These are phyloP conservation scores for Ramphastos sulfuratus DNA, from an alignment of 2,113 vertebrate species.

Conservation along the genomic window DNA sequence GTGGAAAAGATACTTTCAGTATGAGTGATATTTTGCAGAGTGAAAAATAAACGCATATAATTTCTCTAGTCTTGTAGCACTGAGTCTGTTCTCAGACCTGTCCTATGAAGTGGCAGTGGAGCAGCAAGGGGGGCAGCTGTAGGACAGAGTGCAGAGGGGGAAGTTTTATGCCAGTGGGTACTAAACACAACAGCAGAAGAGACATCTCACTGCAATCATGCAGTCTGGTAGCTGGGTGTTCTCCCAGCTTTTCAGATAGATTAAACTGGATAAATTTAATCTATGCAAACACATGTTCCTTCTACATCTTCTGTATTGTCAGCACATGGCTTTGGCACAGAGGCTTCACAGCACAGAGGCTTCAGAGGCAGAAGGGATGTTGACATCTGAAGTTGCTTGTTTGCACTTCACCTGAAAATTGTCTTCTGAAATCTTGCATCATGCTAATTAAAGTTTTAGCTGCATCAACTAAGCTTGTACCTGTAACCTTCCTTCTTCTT, in stretches of 20 bases:
- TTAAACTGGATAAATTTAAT: neutral
- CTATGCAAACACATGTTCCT: neutral
- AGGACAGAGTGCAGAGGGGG: rapidly evolving
- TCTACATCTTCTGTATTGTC: neutral
- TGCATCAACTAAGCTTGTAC: neutral
- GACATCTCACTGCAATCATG: rapidly evolving
- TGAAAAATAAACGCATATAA: neutral
- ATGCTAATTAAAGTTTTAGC: neutral
- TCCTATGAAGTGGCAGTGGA: neutral
- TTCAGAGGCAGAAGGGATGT: neutral
- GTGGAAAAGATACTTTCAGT: neutral
- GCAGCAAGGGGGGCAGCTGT: neutral
- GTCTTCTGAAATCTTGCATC: neutral
- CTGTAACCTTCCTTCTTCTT: neutral
- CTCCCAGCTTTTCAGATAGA: neutral
- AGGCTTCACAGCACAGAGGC: neutral
- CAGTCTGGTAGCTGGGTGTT: neutral
- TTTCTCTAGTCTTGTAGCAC: neutral
- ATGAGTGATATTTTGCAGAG: neutral
- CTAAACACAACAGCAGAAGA: neutral
- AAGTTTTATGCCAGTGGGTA: rapidly evolving
- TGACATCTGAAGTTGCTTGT: neutral
- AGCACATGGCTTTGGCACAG: rapidly evolving
- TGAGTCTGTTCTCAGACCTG: neutral
- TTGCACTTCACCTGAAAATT: neutral